Evolutionary conservation across 2,113 vertebrate genomes (phyloP).

Genomic region (Paedocypris sp.): DNA sequence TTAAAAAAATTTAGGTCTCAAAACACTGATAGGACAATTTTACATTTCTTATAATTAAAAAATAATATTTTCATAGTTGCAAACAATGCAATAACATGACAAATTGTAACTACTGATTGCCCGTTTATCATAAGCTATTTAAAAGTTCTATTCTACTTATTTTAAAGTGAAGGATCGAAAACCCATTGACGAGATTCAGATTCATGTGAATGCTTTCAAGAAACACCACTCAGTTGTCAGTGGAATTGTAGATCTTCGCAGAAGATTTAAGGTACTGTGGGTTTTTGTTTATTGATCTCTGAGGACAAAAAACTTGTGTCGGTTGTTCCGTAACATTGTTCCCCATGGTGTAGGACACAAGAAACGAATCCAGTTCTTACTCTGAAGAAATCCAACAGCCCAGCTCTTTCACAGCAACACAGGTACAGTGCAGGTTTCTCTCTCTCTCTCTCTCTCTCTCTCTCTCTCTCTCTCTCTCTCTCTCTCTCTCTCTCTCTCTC

Average conservation of each 20-base stretch:
- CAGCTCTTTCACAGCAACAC: not conserved
- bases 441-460: too few species aligned
- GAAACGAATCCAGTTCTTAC: not conserved
- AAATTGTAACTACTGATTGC: too few species aligned
- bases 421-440: not conserved
- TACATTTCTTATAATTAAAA: too few species aligned
- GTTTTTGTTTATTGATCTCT: too few species aligned
- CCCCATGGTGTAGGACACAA: not conserved
- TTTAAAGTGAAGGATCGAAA: conserved; percentile 42
- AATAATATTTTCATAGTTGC: too few species aligned
- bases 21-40: too few species aligned
- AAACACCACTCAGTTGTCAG: not conserved
- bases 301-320: too few species aligned
- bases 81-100: too few species aligned
- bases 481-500: too few species aligned
- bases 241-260: conserved; percentile 40
- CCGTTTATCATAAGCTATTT: too few species aligned
- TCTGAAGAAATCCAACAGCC: not conserved
- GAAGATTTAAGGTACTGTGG: conserved; percentile 45
- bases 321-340: not conserved
- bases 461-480: too few species aligned
- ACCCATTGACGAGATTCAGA: conserved; percentile 56
- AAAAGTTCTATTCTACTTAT: not conserved
- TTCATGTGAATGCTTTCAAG: conserved; percentile 42
- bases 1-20: not conserved